Percentiles rank a stretch among this genome's conserved stretches.
These are phyloP conservation scores for Pseudopleuronectes americanus DNA, from an alignment of 2,797 vertebrate genomes.

Conservation along the genomic window DNA sequence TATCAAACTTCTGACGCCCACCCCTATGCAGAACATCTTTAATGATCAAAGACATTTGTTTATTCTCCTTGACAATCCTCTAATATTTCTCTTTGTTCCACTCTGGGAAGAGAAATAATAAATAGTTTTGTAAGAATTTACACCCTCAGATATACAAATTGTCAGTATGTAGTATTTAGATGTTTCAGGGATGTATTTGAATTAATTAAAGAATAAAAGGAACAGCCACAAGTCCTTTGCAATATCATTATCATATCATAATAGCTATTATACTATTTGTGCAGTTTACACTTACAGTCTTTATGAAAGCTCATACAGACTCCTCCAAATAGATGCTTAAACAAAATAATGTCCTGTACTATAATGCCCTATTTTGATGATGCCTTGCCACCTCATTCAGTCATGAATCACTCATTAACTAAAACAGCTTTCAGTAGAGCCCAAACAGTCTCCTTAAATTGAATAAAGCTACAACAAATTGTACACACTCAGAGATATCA, in stretches of 20 bases:
- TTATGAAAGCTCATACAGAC: too few species aligned
- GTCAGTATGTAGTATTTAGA: neutral
- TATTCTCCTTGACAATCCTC: neutral
- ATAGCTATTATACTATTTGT: neutral
- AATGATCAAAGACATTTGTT: neutral
- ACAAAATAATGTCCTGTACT: too few species aligned
- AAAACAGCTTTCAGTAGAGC: neutral
- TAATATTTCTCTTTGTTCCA: neutral
- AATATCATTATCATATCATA: neutral
- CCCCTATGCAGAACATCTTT: neutral
- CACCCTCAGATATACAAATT: neutral
- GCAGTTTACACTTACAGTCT: too few species aligned
- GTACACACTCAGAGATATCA: too few species aligned
- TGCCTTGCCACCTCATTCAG: too few species aligned
- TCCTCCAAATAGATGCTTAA: too few species aligned
- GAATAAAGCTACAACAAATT: too few species aligned
- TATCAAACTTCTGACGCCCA: neutral
- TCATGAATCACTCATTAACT: too few species aligned
- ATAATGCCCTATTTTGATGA: too few species aligned
- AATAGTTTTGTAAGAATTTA: neutral
- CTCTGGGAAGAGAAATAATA: neutral
- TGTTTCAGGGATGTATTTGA: neutral
- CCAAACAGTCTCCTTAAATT: neutral
- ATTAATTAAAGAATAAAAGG: neutral
- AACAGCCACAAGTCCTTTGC: neutral